A percentile compares a stretch with the other conserved stretches of the same genome.
Conservation (phyloP, 2,888 invertebrate genomes). For the Cistogaster globosa region DNA sequence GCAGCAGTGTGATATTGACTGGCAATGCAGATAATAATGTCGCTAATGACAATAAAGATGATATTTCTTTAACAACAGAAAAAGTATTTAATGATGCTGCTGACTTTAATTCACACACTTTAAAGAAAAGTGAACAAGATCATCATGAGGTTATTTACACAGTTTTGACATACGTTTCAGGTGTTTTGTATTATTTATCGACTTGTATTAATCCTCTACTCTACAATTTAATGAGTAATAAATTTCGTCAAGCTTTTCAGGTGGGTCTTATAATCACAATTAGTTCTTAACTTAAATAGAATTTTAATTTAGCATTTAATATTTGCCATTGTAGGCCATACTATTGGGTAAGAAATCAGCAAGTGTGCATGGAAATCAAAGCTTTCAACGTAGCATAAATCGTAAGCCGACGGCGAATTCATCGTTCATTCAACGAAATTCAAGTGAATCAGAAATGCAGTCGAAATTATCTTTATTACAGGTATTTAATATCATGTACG, state of each 20-base stretch:
- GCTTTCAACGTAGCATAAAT: slow-evolving; percentile 75
- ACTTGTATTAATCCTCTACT: slow-evolving; percentile 96
- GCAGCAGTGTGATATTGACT: slow-evolving; percentile 77
- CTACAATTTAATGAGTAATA: slow-evolving; percentile 97
- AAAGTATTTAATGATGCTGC: neutral
- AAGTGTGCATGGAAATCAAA: slow-evolving; percentile 81
- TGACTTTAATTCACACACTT: slow-evolving; percentile 9
- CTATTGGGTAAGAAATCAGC: slow-evolving; percentile 78
- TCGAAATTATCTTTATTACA: slow-evolving; percentile 83
- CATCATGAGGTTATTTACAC: slow-evolving; percentile 79
- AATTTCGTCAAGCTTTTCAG: slow-evolving; percentile 96
- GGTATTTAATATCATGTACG: slow-evolving; percentile 73
- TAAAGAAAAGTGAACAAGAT: slow-evolving; percentile 6
- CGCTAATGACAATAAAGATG: neutral
- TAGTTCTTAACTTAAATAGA: neutral
- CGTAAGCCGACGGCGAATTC: slow-evolving; percentile 74
- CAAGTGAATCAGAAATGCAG: slow-evolving; percentile 82
- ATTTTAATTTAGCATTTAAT: slow-evolving; percentile 10
- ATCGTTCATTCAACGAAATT: slow-evolving; percentile 84
- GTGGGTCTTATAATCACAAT: slow-evolving; percentile 82
- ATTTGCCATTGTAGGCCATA: slow-evolving; percentile 78
- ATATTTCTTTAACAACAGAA: neutral
- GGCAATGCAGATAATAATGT: slow-evolving; percentile 9
- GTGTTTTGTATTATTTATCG: slow-evolving; percentile 95
- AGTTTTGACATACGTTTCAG: slow-evolving; percentile 88